phyloP scores from a whole-genome alignment of 1,140 invertebrate genomes.

The Adelges cooleyi region DNA sequence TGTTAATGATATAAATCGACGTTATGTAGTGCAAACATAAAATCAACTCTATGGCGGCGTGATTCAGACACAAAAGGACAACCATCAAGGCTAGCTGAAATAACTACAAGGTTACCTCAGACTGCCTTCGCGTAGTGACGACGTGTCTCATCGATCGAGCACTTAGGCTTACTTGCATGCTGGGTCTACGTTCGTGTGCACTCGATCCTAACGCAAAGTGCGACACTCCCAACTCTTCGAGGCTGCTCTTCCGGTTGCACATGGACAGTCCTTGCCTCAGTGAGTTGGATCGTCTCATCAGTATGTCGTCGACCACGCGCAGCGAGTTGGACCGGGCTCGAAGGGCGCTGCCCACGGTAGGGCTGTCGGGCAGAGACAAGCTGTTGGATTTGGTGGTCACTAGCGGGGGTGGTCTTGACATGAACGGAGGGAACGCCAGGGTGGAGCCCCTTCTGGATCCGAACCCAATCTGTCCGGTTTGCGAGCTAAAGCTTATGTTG shows the following conservation, averaged over 20 bases:
- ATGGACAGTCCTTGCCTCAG: conserved; percentile 59
- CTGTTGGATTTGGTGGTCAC: conserved; percentile 76
- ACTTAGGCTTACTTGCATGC: conserved; percentile 30
- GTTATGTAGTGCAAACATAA: neutral
- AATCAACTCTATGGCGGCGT: no score
- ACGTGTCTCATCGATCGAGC: conserved; percentile 14
- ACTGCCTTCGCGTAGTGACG: conserved; percentile 17
- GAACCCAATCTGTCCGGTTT: conserved; percentile 43
- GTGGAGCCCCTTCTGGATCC: conserved; percentile 42
- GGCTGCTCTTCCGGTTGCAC: conserved; percentile 59
- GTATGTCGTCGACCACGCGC: conserved; percentile 69
- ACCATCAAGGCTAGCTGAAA: conserved; percentile 18
- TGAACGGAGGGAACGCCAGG: conserved; percentile 38
- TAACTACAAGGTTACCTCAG: conserved; percentile 27
- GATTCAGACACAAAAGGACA: no score
- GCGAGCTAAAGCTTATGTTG: conserved; percentile 78
- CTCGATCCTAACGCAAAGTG: conserved; percentile 37
- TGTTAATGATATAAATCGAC: neutral
- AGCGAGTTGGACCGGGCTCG: conserved; percentile 73
- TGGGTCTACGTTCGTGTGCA: conserved; percentile 27
- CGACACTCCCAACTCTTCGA: conserved; percentile 73
- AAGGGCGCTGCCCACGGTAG: conserved; percentile 59
- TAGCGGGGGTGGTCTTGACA: conserved; percentile 58
- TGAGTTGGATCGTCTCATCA: conserved; percentile 69
- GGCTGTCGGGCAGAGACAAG: conserved; percentile 69